phyloP scores from a whole-genome alignment of 2,888 invertebrate species.

The Psococerastis gibbosa region DNA sequence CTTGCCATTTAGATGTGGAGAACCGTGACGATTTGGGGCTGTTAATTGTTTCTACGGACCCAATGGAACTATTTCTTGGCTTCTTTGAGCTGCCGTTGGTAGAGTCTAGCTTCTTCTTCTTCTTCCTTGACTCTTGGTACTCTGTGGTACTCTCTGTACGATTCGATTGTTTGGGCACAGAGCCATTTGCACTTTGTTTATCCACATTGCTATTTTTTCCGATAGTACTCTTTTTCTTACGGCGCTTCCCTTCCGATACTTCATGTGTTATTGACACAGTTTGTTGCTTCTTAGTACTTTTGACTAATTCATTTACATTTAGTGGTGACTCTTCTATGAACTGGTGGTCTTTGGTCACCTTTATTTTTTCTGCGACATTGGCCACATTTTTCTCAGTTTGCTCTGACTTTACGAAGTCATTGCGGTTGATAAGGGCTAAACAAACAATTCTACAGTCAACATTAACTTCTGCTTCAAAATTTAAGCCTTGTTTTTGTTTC shows the following conservation, averaged over 20 bases:
- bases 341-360: conserved; percentile 1
- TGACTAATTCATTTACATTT: conserved; percentile 13
- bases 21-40: too few relatives aligned
- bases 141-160: too few relatives aligned
- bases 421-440: conserved; percentile 32
- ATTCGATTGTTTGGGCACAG: too few relatives aligned
- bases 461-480: conserved; percentile 27
- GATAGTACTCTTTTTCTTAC: too few relatives aligned
- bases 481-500: conserved; percentile 24
- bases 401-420: conserved; percentile 11
- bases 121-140: too few relatives aligned
- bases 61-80: too few relatives aligned
- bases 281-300: conserved; percentile 14
- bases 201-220: conserved; percentile 23
- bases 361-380: neutral
- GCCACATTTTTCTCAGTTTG: conserved; percentile 13
- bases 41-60: too few relatives aligned
- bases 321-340: conserved; percentile 8
- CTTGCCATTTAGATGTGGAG: too few relatives aligned
- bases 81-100: too few relatives aligned
- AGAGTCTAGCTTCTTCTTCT: too few relatives aligned
- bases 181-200: conserved; percentile 18
- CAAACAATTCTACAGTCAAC: conserved; percentile 51
- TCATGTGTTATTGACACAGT: too few relatives aligned
- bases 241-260: too few relatives aligned